Evolutionary conservation across 2,888 invertebrate genomes (phyloP), one percentile per base, ranked within the genome.

Genomic region (Hirtodrosophila confusa): DNA sequence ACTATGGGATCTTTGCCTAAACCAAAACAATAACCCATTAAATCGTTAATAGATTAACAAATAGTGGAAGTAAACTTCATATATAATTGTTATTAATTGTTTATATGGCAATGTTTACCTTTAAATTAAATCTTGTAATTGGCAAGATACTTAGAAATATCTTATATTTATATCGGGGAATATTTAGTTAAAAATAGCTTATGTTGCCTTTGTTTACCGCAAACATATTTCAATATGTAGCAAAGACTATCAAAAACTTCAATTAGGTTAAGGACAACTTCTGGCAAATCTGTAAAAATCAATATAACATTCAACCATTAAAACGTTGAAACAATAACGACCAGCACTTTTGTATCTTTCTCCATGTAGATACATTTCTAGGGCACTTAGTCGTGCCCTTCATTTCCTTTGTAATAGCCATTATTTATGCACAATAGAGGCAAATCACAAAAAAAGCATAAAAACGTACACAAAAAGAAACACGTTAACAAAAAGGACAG

Each of bases 341-440:
- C 29, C 40, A 35, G 33, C 24, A 51, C 47, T 31, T 48, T 47
- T 43, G 17, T 27, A 11, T 23, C 35, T 39, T 39, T 12, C 12
- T 8, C 12, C 3, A 27, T 9, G 10, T 27, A 9, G 7, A n/a
- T 11, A 23, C 3, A 31, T 48, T 37, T 17, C 5, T n/a, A n/a
- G 29, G n/a, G 12, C 10, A 36, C 44, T 51, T 44, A 37, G 3
- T 29, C 37, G n/a, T 33, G 10, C 12, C 17, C 11, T 17, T 40
- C 51, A 24, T 49, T 43, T 17, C 35, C 39, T 55, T 61, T 23
- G 47, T 56, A 60, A 54, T 65, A 35, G 45, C 44, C 56, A 72
- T 75, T 78, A 78, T 72, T 58, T 47, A 12, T 44, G 58, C 6
- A 75, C 71, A 80, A 71, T 64, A 43, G 45, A 31, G 9, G 72